phyloP scores from a whole-genome alignment of 2,113 vertebrate genomes.

The Clupea harengus region DNA sequence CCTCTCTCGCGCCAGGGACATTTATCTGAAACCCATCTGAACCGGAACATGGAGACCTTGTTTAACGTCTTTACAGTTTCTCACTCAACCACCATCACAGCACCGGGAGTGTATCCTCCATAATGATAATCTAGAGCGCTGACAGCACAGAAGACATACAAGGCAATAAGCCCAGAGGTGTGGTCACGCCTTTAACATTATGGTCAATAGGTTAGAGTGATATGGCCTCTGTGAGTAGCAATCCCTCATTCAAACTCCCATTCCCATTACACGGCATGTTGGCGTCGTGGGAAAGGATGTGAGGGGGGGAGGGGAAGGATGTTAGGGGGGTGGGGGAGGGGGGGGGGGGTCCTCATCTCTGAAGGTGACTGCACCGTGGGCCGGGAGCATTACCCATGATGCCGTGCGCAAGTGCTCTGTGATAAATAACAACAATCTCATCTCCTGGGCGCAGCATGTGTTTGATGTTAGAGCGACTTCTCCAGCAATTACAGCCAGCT shows the following conservation, averaged over 20 bases:
- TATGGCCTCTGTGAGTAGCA: background rate
- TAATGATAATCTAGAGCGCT: background rate
- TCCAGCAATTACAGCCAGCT: background rate
- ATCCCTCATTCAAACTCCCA: background rate
- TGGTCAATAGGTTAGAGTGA: background rate
- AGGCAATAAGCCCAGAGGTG: background rate
- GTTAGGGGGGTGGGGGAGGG: background rate
- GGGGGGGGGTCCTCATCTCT: background rate
- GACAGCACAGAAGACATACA: background rate
- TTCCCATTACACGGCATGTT: background rate
- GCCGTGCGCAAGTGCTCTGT: background rate
- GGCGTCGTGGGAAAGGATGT: background rate
- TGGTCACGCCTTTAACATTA: background rate
- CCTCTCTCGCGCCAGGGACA: too few species aligned
- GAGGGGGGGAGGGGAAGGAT: too few species aligned
- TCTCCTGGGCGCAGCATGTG: background rate
- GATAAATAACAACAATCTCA: conserved; percentile 8
- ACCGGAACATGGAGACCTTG: conserved; percentile 11
- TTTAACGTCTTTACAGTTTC: background rate
- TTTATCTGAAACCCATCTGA: background rate
- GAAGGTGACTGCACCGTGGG: background rate
- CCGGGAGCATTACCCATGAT: background rate
- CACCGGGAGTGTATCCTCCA: background rate
- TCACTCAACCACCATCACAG: background rate
- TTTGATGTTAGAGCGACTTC: background rate